Evolutionary conservation across 2,113 vertebrate genomes (phyloP).

Genomic region (Lethenteron reissneri): DNA sequence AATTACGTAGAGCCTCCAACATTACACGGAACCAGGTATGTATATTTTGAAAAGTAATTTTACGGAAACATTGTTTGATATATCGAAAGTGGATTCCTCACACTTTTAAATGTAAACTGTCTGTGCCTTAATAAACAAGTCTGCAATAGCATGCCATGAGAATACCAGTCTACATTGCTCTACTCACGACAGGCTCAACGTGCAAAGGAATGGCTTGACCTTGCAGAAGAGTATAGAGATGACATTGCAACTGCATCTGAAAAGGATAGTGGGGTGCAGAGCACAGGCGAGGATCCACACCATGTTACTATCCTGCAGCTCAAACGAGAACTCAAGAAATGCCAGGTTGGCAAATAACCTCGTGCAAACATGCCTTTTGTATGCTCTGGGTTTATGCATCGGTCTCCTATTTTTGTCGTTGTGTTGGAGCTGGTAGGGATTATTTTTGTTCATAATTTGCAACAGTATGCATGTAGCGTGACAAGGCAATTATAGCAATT

Average conservation of each 20-base stretch:
- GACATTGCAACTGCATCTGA: constrained; percentile 13
- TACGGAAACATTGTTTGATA: too few relatives aligned
- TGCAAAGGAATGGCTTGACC: constrained; percentile 37
- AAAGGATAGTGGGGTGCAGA: constrained; percentile 10
- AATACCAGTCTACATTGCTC: too few relatives aligned
- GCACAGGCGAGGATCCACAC: constrained; percentile 19
- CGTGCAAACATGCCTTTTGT: constrained; percentile 11
- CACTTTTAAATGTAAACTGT: too few relatives aligned
- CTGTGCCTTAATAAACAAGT: too few relatives aligned
- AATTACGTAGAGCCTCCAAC: constrained; percentile 21
- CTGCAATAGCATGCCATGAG: too few relatives aligned
- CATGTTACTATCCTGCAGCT: constrained; percentile 30
- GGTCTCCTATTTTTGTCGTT: neutral
- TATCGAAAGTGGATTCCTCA: too few relatives aligned
- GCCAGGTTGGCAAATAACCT: constrained; percentile 28
- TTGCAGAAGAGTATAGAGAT: constrained; percentile 24
- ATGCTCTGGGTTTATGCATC: neutral
- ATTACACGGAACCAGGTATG: constrained; percentile 21
- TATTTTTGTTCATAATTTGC: neutral
- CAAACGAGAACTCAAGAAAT: constrained; percentile 39
- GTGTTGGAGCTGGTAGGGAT: too few relatives aligned
- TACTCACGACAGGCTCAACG: constrained; percentile 10
- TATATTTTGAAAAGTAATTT: too few relatives aligned
- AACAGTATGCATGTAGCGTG: neutral
- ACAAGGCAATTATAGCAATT: constrained; percentile 1